A percentile compares a stretch with the other conserved stretches of the same genome.
Evolutionary conservation across 2,113 vertebrate species (phyloP).

Genomic region (Triplophysa rosa): DNA sequence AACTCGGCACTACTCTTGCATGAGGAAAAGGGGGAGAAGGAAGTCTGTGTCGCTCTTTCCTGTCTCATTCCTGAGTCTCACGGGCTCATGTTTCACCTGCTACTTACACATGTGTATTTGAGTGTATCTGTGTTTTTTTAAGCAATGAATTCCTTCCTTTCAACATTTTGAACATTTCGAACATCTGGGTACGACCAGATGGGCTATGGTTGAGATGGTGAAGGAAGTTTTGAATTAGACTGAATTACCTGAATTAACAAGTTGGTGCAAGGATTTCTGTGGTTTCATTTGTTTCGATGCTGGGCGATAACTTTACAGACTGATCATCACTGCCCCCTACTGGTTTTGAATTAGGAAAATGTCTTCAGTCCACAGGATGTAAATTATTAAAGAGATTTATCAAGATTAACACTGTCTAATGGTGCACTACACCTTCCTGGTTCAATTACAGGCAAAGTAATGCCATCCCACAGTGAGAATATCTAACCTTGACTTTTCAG

Average conservation of each 20-base stretch:
- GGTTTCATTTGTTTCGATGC: not conserved
- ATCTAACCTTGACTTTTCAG: not conserved
- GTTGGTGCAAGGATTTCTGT: not conserved
- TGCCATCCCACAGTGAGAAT: not conserved
- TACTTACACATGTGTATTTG: conserved; percentile 84
- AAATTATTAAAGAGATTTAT: conserved; percentile 10
- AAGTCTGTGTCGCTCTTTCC: conserved; percentile 87
- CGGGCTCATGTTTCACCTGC: conserved; percentile 78
- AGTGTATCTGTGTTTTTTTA: conserved; percentile 67
- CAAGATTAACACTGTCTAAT: conserved; percentile 4
- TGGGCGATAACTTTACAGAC: not conserved
- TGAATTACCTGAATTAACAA: conserved; percentile 24
- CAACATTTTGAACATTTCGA: not conserved
- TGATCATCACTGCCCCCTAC: conserved; percentile 36
- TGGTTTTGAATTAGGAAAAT: not conserved
- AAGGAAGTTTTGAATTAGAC: not conserved
- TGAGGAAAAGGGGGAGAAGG: conserved; percentile 60
- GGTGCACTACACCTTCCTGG: not conserved
- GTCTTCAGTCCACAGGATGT: not conserved
- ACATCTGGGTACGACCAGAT: conserved; percentile 9
- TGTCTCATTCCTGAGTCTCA: conserved; percentile 76
- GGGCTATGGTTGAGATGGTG: not conserved
- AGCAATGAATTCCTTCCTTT: conserved; percentile 87
- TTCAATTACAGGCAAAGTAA: conserved; percentile 7
- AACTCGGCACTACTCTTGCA: conserved; percentile 22